Percentiles rank a stretch among this genome's conserved stretches.
phyloP scores from a whole-genome alignment of 1,140 invertebrate species.

The Drosophila sulfurigaster region DNA sequence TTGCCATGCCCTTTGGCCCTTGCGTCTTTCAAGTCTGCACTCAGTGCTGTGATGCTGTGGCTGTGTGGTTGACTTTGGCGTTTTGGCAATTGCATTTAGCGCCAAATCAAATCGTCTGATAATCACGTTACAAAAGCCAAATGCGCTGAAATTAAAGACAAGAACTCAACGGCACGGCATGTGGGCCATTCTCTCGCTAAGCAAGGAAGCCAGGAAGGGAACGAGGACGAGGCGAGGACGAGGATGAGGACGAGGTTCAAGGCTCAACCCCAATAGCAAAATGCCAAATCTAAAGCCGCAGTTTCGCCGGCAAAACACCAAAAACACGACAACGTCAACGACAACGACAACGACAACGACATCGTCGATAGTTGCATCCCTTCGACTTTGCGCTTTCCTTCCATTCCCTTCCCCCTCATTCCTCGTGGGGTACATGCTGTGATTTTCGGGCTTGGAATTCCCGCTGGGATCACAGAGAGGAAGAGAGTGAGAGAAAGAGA shows the following conservation, averaged over 20 bases:
- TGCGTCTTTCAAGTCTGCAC: not conserved
- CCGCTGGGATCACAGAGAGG: conserved; percentile 78
- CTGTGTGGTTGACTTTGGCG: conserved; percentile 68
- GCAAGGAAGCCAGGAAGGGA: not conserved
- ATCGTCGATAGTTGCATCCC: conserved; percentile 8
- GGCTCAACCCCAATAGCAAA: conserved; percentile 38
- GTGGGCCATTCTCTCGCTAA: conserved; percentile 29
- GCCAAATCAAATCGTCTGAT: conserved; percentile 85
- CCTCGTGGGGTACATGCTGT: conserved; percentile 54
- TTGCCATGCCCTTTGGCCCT: not conserved
- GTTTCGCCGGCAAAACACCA: conserved; percentile 56
- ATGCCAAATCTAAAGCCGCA: conserved; percentile 31
- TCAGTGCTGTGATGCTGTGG: not conserved
- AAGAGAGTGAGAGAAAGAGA: conserved; percentile 9
- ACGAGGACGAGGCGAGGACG: not conserved
- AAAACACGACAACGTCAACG: conserved; percentile 38
- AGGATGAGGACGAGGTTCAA: not conserved
- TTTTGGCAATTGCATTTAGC: conserved; percentile 84
- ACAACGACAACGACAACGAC: conserved; percentile 22
- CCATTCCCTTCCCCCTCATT: not conserved
- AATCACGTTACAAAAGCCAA: conserved; percentile 85
- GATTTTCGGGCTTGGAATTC: conserved; percentile 74
- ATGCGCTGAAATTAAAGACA: conserved; percentile 79
- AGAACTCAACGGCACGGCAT: conserved; percentile 56
- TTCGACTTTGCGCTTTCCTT: not conserved